Evolutionary conservation across 2,113 vertebrate species (phyloP).

Genomic region (Chaetops frenatus): DNA sequence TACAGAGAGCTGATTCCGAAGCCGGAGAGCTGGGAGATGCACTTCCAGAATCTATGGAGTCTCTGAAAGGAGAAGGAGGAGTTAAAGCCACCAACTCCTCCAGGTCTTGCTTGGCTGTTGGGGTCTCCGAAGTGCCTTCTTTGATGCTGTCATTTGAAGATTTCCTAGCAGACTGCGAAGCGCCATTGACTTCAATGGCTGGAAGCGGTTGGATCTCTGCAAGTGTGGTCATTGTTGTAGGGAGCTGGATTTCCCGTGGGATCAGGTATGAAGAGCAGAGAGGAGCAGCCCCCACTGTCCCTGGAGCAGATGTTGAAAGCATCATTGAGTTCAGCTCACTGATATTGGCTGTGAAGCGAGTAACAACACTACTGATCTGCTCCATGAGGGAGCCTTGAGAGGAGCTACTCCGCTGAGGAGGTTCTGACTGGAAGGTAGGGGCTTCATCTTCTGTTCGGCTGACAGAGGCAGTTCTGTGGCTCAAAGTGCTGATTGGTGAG

Average conservation of each 20-base stretch:
- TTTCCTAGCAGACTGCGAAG: slow-evolving; percentile 63
- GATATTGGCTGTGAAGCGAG: slow-evolving; percentile 97
- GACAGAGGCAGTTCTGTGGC: slow-evolving; percentile 78
- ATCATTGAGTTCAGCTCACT: slow-evolving; percentile 96
- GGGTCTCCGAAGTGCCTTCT: slow-evolving; percentile 69
- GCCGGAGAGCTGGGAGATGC: slow-evolving; percentile 81
- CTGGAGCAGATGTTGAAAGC: slow-evolving; percentile 73
- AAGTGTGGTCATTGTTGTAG: slow-evolving; percentile 88
- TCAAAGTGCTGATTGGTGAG: slow-evolving; percentile 89
- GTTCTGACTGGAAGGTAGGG: slow-evolving; percentile 78
- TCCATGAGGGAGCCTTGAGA: slow-evolving; percentile 92
- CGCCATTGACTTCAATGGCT: slow-evolving; percentile 80
- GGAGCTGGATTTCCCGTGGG: slow-evolving; percentile 85
- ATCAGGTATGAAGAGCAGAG: slow-evolving; percentile 84
- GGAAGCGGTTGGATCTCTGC: slow-evolving; percentile 92
- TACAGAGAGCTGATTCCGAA: slow-evolving; percentile 83
- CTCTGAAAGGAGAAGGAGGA: slow-evolving; percentile 95
- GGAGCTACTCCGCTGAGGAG: slow-evolving; percentile 73
- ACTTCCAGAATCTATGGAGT: slow-evolving; percentile 89
- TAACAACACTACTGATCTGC: slow-evolving; percentile 98
- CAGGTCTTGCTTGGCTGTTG: slow-evolving; percentile 76
- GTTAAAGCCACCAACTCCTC: slow-evolving; percentile 94
- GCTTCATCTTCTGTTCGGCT: slow-evolving; percentile 76
- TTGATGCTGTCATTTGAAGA: slow-evolving; percentile 64
- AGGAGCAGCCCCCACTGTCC: slow-evolving; percentile 62